Conservation (phyloP, 2,797 vertebrate genomes). For the Chanos chanos region DNA sequence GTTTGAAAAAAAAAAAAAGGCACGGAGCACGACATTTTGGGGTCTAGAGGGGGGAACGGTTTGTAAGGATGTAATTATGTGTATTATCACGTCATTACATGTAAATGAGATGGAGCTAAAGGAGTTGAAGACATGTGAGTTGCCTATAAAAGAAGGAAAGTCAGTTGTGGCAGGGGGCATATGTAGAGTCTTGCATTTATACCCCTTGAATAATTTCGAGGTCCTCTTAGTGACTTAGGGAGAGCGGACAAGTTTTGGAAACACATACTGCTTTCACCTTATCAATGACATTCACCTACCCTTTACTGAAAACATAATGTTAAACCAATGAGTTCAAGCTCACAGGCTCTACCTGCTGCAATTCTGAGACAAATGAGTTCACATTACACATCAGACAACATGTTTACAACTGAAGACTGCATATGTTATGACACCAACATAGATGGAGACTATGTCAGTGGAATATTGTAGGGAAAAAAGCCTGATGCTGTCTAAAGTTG, state of each 20-base stretch:
- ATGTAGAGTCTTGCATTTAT: too few relatives aligned
- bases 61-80: conserved; percentile 94
- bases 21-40: conserved; percentile 72
- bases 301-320: too few relatives aligned
- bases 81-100: conserved; percentile 87
- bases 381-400: too few relatives aligned
- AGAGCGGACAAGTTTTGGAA: too few relatives aligned
- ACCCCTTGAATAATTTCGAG: too few relatives aligned
- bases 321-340: too few relatives aligned
- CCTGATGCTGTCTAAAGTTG: conserved; percentile 59
- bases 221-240: too few relatives aligned
- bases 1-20: conserved; percentile 68
- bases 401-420: too few relatives aligned
- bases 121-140: conserved; percentile 67
- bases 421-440: conserved; percentile 11
- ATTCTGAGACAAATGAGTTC: too few relatives aligned
- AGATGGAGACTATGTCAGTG: neutral
- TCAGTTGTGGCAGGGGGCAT: conserved; percentile 14
- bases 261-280: too few relatives aligned
- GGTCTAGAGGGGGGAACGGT: conserved; percentile 71
- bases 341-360: too few relatives aligned
- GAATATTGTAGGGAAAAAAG: conserved; percentile 40
- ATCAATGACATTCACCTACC: too few relatives aligned
- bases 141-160: conserved; percentile 48
- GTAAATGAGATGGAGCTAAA: conserved; percentile 81